Base-by-base conservation (phyloP, 35 echinoderm and acorn worm genomes). In the Apostichopus parvimensis region DNA sequence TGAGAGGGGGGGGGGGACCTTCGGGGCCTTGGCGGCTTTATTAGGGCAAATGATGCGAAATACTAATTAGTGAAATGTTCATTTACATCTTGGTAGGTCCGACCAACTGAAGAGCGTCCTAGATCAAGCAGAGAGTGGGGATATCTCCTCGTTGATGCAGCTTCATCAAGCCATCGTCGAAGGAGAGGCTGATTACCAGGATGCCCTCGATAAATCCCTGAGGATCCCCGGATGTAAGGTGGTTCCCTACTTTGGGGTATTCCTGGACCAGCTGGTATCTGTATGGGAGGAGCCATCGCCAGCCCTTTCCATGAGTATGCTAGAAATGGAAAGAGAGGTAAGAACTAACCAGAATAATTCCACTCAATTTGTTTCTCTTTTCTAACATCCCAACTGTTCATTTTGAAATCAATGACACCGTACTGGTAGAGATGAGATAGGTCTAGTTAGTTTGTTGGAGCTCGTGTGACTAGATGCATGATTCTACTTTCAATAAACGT, bases 241-340 rank as follows among this genome's bases (percentile, higher is more conserved):
- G 75, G 94, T 98, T 2, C 96, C 96, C 26, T 98, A 98, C 79
- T 98, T 93, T 92, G 96, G 96, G 5, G 94, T 90, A 34, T 98
- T 98, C 86, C 53, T 95, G 82, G 83, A 95, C 76, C 94, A 98
- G 78, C 86, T 98, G 64, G 85, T 91, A 45, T 59, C 77, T 8
- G 94, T 94, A 45, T 97, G 72, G 57, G 95, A 97, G 56, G 93
- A 97, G 86, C 94, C 94, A 59, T 88, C 93, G 1, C 95, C 95
- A 20, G 87, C 91, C 8, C 79, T 97, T 6, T 79, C 91, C 5
- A 90, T 97, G 77, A 86, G 90, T 12, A 81, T 94, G 45, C 92
- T 94, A 8, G 93, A 94, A 53, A 78, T 94, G 56, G 93, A 92
- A 52, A 72, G 75, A 77, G 93, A 96, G 91, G 95, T 96, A 90